These are phyloP conservation scores for Epinephelus cyanopodus DNA, from an alignment of 2,113 vertebrate species.

Conservation along the genomic window DNA sequence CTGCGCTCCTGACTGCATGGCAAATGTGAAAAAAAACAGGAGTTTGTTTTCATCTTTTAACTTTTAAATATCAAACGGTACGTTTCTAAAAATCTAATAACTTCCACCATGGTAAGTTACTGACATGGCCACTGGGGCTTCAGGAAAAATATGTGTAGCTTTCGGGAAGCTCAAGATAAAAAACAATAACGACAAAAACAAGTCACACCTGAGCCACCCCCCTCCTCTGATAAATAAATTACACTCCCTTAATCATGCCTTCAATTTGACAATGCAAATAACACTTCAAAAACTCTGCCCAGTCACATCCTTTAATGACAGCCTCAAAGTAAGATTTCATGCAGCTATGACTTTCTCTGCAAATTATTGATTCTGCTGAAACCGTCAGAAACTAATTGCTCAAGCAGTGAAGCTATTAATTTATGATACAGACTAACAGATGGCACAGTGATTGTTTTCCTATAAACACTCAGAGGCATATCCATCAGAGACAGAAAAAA, in stretches of 20 bases:
- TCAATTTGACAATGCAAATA: slow-evolving; percentile 11
- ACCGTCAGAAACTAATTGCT: slow-evolving; percentile 66
- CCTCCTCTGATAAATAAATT: too few species aligned
- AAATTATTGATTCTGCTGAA: slow-evolving; percentile 70
- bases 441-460: slow-evolving; percentile 59
- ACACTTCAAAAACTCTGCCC: slow-evolving; percentile 5
- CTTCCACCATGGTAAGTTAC: too few species aligned
- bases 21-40: too few species aligned
- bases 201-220: too few species aligned
- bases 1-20: too few species aligned
- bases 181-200: too few species aligned
- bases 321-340: slow-evolving; percentile 54
- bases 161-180: too few species aligned
- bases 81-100: too few species aligned
- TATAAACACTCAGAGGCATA: slow-evolving; percentile 52
- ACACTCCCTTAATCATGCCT: background rate
- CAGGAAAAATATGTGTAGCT: too few species aligned
- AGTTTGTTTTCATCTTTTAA: too few species aligned
- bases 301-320: slow-evolving; percentile 18
- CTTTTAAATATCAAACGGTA: too few species aligned
- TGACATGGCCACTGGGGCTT: too few species aligned
- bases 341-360: slow-evolving; percentile 41
- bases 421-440: slow-evolving; percentile 64
- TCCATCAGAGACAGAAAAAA: slow-evolving; percentile 39
- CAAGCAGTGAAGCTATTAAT: slow-evolving; percentile 63